These are phyloP conservation scores for Melanotaenia maccullochi DNA, from an alignment of 2,797 vertebrate genomes.

Conservation along the genomic window DNA sequence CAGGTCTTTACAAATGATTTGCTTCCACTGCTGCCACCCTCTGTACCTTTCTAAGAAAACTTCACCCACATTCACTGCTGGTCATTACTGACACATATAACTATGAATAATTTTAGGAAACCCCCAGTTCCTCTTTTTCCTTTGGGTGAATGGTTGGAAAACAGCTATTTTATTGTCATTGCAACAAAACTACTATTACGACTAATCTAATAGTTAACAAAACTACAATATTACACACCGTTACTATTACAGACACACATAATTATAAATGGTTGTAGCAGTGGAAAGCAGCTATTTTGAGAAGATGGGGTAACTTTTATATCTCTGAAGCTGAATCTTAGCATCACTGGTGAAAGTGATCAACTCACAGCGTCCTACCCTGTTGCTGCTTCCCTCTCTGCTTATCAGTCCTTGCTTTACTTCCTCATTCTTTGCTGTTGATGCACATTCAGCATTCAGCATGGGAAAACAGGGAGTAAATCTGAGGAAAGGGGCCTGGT, in stretches of 20 bases:
- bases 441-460: conserved; percentile 37
- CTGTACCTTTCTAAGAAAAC: conserved; percentile 1
- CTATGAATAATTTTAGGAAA: too few species aligned
- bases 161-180: too few species aligned
- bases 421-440: conserved; percentile 36
- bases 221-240: too few species aligned
- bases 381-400: not conserved
- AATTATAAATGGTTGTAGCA: too few species aligned
- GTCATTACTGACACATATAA: too few species aligned
- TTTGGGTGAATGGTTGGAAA: too few species aligned
- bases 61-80: not conserved
- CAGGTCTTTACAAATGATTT: conserved; percentile 58
- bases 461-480: conserved; percentile 23
- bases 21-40: conserved; percentile 38
- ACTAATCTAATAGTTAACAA: too few species aligned
- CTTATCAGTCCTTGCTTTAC: conserved; percentile 10
- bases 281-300: conserved; percentile 34
- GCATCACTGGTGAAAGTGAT: not conserved
- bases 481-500: conserved; percentile 2
- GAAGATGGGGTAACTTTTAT: not conserved
- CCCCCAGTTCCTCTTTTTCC: too few species aligned
- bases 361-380: not conserved
- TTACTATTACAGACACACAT: too few species aligned
- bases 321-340: not conserved
- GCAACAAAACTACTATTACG: too few species aligned